Evolutionary conservation across 2,797 vertebrate genomes (phyloP).

Genomic region (Lithobates pipiens): DNA sequence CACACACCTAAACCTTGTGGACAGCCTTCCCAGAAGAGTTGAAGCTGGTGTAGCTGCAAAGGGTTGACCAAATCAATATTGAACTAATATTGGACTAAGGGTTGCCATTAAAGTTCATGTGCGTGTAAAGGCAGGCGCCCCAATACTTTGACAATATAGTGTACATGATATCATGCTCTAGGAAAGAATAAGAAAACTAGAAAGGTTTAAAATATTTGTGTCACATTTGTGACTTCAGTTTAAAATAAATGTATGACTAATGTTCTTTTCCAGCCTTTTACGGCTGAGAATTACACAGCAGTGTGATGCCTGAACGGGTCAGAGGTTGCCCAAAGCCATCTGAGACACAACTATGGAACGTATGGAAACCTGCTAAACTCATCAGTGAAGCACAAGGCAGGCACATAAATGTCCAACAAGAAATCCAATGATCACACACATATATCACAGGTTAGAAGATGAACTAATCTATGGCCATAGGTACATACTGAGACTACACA

Average conservation of each 20-base stretch:
- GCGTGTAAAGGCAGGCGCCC: too few species aligned
- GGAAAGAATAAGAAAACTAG: too few species aligned
- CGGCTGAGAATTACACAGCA: conserved; percentile 20
- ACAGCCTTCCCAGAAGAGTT: too few species aligned
- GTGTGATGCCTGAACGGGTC: neutral
- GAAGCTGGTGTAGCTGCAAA: too few species aligned
- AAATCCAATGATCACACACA: neutral
- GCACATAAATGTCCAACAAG: neutral
- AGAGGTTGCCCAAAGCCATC: neutral
- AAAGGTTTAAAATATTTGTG: too few species aligned
- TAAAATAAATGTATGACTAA: neutral
- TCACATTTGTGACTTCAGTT: neutral
- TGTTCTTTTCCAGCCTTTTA: neutral
- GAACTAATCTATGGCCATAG: neutral
- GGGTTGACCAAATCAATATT: too few species aligned
- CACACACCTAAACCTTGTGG: too few species aligned
- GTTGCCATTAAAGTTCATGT: too few species aligned
- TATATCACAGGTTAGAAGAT: neutral
- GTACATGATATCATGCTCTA: too few species aligned
- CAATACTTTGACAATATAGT: too few species aligned
- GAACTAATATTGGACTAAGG: too few species aligned
- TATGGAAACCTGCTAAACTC: neutral
- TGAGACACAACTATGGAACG: neutral
- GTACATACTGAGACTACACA: neutral
- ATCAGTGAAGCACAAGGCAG: neutral